Evolutionary conservation across 2,113 vertebrate species (phyloP).

Genomic region (Vimba vimba): DNA sequence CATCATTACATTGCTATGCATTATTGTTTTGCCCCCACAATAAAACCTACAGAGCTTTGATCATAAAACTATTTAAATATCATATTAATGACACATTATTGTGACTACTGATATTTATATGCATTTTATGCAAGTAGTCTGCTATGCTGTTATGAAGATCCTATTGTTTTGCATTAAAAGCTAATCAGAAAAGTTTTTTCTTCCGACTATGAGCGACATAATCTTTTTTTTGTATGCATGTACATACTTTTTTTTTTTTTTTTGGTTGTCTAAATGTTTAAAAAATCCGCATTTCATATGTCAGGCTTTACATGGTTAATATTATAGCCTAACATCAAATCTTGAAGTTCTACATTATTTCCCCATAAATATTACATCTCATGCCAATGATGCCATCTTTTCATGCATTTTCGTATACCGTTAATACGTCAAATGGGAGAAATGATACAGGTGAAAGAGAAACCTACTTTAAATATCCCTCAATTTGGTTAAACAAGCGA

Average conservation of each 20-base stretch:
- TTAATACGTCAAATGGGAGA: not conserved
- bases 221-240: no score
- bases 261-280: no score
- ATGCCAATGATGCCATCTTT: no score
- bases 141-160: not conserved
- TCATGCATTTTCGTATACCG: no score
- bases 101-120: not conserved
- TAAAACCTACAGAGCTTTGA: no score
- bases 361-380: not conserved
- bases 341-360: not conserved
- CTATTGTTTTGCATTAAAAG: not conserved
- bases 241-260: no score
- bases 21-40: not conserved
- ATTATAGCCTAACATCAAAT: not conserved
- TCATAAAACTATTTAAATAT: not conserved
- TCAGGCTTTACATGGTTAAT: not conserved
- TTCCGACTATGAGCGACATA: not conserved
- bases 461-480: conserved; percentile 93
- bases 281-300: not conserved
- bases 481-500: conserved; percentile 89
- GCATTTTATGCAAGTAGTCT: not conserved
- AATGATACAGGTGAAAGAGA: not conserved
- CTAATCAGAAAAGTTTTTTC: no score
- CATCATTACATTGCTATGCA: not conserved
- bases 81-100: not conserved